Conservation (phyloP, 2,797 vertebrate genomes). For the Sebastes umbrosus region DNA sequence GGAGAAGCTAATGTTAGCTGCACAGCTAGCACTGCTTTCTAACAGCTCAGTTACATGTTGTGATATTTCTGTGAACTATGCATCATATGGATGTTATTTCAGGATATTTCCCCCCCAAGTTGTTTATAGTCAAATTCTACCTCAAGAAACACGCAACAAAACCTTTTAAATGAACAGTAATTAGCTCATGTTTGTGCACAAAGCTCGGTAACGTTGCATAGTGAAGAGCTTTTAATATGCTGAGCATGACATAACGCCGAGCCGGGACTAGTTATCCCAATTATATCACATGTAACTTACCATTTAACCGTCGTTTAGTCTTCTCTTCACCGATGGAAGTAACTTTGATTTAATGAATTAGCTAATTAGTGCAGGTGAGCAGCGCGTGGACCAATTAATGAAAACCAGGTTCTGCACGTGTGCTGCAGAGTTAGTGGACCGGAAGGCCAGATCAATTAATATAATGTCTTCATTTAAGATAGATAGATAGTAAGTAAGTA, state of each 20-base stretch:
- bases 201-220: not conserved
- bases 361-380: not conserved
- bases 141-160: too few relatives aligned
- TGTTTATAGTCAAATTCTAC: not conserved
- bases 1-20: constrained; percentile 8
- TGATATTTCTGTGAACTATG: not conserved
- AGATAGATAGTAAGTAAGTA: too few relatives aligned
- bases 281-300: not conserved
- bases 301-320: not conserved
- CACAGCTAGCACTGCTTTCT: not conserved
- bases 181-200: not conserved
- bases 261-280: not conserved
- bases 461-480: not conserved
- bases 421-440: not conserved
- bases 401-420: too few relatives aligned
- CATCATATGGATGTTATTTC: too few relatives aligned
- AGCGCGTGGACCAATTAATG: not conserved
- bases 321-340: not conserved
- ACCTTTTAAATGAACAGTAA: not conserved
- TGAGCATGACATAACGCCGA: not conserved
- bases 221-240: not conserved
- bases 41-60: not conserved
- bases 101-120: fast-evolving
- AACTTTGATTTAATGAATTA: not conserved
- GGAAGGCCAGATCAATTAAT: not conserved